Evolutionary conservation across 2,113 vertebrate genomes (phyloP).

Genomic region (Chloropsis cyanopogon): DNA sequence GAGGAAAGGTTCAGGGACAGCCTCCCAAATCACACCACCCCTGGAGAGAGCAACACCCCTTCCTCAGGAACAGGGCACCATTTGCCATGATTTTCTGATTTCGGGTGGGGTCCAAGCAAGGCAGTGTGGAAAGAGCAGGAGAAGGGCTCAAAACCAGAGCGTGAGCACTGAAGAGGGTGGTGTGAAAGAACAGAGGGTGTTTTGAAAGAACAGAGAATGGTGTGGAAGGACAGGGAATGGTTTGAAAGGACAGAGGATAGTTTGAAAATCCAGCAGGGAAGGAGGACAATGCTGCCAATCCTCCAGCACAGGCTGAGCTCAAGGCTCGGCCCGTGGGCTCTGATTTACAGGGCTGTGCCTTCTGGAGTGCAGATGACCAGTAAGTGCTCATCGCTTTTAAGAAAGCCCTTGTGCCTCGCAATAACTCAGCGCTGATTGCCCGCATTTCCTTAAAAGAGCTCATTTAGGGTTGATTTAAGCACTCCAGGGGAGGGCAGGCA

Average conservation of each 20-base stretch:
- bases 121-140: not conserved
- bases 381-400: conserved; percentile 6
- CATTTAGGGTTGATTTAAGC: conserved; percentile 53
- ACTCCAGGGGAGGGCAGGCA: conserved; percentile 8
- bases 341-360: conserved; percentile 20
- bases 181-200: not conserved
- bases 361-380: conserved; percentile 45
- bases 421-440: conserved; percentile 55
- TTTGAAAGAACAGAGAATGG: fast-evolving
- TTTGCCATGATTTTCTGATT: not conserved
- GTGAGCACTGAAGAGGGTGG: not conserved
- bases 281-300: not conserved
- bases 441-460: conserved; percentile 57
- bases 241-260: too few species aligned
- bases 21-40: not conserved
- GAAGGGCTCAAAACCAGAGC: not conserved
- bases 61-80: not conserved
- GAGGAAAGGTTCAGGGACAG: not conserved
- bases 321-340: not conserved
- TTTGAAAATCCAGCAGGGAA: not conserved
- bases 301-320: not conserved
- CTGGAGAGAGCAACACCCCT: not conserved
- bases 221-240: fast-evolving
- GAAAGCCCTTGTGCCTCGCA: conserved; percentile 30
- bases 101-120: not conserved